Conservation (phyloP, 2,113 vertebrate genomes). For the Ursus arctos region DNA sequence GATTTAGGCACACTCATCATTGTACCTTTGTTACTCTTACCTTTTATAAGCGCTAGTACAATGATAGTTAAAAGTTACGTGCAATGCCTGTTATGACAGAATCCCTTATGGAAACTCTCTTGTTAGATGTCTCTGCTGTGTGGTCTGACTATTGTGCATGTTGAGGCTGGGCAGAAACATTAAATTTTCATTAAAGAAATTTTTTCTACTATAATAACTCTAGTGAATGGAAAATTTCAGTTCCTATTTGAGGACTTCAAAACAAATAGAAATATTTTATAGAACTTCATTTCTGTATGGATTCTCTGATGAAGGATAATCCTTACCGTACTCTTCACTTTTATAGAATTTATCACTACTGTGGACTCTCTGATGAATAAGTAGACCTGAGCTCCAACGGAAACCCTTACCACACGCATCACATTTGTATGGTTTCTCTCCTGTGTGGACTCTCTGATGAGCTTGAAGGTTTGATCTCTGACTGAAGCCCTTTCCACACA, state of each 20-base stretch:
- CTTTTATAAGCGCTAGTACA: not conserved
- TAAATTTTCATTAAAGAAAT: not conserved
- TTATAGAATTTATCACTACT: slow-evolving; percentile 67
- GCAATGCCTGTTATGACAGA: not conserved
- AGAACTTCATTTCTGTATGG: slow-evolving; percentile 2
- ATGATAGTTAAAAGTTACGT: not conserved
- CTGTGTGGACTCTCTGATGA: slow-evolving; percentile 81
- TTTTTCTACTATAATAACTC: not conserved
- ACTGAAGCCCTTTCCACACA: slow-evolving; percentile 80
- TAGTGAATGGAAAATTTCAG: not conserved
- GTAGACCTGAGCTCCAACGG: slow-evolving; percentile 77
- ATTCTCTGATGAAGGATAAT: slow-evolving; percentile 22
- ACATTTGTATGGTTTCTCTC: slow-evolving; percentile 82
- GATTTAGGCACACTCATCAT: not conserved
- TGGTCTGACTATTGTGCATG: not conserved
- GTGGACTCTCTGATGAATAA: slow-evolving; percentile 79
- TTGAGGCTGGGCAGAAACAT: not conserved
- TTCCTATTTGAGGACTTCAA: not conserved
- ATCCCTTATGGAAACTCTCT: not conserved
- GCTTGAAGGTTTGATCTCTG: slow-evolving; percentile 80
- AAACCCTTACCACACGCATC: slow-evolving; percentile 82
- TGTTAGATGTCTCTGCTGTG: not conserved
- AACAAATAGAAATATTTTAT: not conserved
- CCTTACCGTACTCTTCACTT: not conserved
- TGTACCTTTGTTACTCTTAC: not conserved